Evolutionary conservation across 2,888 invertebrate species (phyloP).

Genomic region (Rhagophthalmus giganteus): DNA sequence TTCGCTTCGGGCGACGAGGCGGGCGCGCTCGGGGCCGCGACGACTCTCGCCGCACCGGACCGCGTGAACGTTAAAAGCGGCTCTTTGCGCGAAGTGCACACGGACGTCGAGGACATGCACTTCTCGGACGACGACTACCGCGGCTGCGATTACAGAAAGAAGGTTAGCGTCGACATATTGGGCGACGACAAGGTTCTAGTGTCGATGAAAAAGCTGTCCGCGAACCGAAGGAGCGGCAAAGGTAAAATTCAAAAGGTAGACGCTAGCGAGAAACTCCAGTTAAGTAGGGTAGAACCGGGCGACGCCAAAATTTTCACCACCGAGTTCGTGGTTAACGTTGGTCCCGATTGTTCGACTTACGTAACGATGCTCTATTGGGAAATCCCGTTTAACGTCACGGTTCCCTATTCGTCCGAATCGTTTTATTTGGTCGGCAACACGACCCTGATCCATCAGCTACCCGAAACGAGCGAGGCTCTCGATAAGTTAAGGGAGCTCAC

Average conservation of each 20-base stretch:
- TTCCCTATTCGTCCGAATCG: slow-evolving; percentile 21
- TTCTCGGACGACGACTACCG: slow-evolving; percentile 41
- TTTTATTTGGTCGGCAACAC: slow-evolving; percentile 28
- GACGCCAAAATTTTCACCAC: slow-evolving; percentile 20
- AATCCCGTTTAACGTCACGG: slow-evolving; percentile 18
- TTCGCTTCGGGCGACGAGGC: slow-evolving; percentile 56
- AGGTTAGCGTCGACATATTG: slow-evolving; percentile 26
- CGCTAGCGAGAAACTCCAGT: slow-evolving; percentile 16
- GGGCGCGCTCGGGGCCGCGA: too few species aligned
- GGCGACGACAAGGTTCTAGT: slow-evolving; percentile 26
- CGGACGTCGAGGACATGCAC: slow-evolving; percentile 62
- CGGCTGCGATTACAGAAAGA: slow-evolving; percentile 17
- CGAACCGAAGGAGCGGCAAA: slow-evolving; percentile 23
- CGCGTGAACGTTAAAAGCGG: slow-evolving; percentile 57
- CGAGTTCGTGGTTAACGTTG: slow-evolving; percentile 28
- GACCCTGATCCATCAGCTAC: slow-evolving; percentile 11
- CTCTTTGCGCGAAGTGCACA: slow-evolving; percentile 54
- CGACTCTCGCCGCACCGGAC: not conserved
- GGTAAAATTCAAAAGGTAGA: slow-evolving; percentile 34
- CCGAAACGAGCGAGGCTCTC: not conserved
- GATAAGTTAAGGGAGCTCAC: not conserved
- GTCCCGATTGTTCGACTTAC: slow-evolving; percentile 11
- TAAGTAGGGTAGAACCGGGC: slow-evolving; percentile 11
- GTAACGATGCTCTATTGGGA: slow-evolving; percentile 29
- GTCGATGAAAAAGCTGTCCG: slow-evolving; percentile 18